phyloP scores from a whole-genome alignment of 2,797 vertebrate genomes.

The Valencia hispanica region DNA sequence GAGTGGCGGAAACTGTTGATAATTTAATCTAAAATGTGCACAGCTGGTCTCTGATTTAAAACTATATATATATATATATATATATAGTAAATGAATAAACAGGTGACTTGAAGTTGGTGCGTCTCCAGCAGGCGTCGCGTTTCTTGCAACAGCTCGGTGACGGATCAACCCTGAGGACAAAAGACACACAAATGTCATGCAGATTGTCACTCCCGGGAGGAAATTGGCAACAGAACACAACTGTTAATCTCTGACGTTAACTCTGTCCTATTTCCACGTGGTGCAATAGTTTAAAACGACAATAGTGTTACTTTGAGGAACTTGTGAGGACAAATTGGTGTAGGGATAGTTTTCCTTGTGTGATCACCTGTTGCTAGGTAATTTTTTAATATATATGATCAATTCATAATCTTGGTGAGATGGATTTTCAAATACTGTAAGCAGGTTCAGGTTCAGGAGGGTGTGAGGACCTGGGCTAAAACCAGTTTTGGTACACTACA shows the following conservation, averaged over 20 bases:
- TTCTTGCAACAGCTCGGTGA: constrained; percentile 58
- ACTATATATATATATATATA: too few species aligned
- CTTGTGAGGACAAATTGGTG: neutral
- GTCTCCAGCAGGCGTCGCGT: constrained; percentile 50
- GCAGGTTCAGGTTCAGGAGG: neutral
- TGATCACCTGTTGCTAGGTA: constrained; percentile 63
- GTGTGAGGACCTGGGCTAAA: neutral
- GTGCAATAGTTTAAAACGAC: neutral
- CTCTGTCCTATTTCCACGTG: neutral
- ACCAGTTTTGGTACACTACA: neutral
- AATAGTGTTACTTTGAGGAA: neutral
- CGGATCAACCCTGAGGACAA: constrained; percentile 55
- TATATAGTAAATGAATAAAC: too few species aligned
- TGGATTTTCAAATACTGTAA: neutral
- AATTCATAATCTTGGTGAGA: too few species aligned
- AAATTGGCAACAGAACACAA: neutral
- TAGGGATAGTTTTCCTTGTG: neutral
- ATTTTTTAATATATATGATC: constrained; percentile 2
- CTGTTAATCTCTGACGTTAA: neutral
- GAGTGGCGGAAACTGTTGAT: too few species aligned
- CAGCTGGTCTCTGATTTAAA: constrained; percentile 44
- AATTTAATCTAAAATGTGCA: neutral
- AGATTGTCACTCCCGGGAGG: constrained; percentile 4
- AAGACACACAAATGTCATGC: constrained; percentile 13
- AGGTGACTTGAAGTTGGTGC: neutral